Evolutionary conservation across 2,113 vertebrate genomes (phyloP), one percentile per base, ranked within the genome.

Genomic region (Tichodroma muraria): DNA sequence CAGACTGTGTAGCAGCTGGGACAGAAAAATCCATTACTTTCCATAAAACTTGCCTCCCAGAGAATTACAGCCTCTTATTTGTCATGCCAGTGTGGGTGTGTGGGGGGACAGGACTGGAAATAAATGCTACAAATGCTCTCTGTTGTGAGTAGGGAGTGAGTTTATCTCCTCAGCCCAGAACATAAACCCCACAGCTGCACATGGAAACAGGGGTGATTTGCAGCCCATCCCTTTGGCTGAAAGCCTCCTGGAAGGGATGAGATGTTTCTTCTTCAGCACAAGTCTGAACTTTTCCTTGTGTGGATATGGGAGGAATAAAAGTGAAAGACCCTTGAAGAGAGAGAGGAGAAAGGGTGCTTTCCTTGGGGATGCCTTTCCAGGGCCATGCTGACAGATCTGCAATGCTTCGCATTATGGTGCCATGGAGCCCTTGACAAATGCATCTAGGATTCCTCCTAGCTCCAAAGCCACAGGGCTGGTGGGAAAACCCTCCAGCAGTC

Each of bases 151-250:
- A 80, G 79, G 85, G 69, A 95, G 69, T 82, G 69, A 19, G 78
- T 95, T 97, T 95, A 89, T 96, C 93, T 94, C 89, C 69, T 85
- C 57, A 22, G 89, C 49, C 54, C 83, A 89, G 85, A 88, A 71
- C 38, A 81, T 91, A 88, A 97, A 95, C 3, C 53, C 20, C 3
- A 11, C 57, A 64, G 42, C 37, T 63, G 71, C 8, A 25, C 23
- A 9, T 77, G 76, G 80, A 65, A 61, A 88, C 8, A 8, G 79
- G 78, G 72, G 42, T 90, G 76, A 96, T 95, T 97, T 96, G 91
- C 50, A 80, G 82, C 11, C 49, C 63, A 35, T 18, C 40, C 33
- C 71, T 76, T n/a, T 25, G 9, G 90, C 50, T 15, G 10, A 80
- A 68, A 89, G 31, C 77, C 75, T 72, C 66, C 56, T 38, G 19